phyloP scores from a whole-genome alignment of 2,888 invertebrate genomes.

The Platerodrilus igneus region DNA sequence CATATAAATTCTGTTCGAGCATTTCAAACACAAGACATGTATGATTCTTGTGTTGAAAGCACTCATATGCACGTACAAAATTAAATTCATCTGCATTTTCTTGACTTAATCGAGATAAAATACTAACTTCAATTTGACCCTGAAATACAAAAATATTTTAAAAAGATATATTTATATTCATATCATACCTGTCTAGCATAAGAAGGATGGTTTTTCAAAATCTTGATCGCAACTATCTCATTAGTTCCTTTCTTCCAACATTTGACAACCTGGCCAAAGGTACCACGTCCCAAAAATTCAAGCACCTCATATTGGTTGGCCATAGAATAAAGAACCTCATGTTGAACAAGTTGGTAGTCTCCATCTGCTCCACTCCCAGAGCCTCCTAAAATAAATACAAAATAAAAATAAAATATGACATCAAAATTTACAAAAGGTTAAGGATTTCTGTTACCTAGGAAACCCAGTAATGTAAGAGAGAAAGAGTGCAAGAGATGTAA shows the following conservation, averaged over 20 bases:
- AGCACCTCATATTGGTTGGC: conserved; percentile 94
- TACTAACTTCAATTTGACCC: conserved; percentile 99
- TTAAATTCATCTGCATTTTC: conserved; percentile 99
- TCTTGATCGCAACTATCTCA: conserved; percentile 99
- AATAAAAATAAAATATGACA: too few relatives aligned
- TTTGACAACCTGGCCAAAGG: conserved; percentile 99
- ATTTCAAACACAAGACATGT: conserved; percentile 99
- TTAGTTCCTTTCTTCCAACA: conserved; percentile 99
- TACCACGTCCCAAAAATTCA: conserved; percentile 98
- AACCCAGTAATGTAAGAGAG: too few relatives aligned
- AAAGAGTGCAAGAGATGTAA: too few relatives aligned
- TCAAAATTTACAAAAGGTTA: too few relatives aligned
- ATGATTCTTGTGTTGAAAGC: conserved; percentile 99
- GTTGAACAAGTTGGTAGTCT: conserved; percentile 97
- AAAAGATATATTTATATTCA: background rate
- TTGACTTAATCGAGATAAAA: conserved; percentile 86
- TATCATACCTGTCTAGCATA: conserved; percentile 83
- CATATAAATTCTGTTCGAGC: conserved; percentile 99
- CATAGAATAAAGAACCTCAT: conserved; percentile 96
- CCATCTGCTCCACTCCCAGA: conserved; percentile 88
- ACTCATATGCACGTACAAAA: conserved; percentile 99
- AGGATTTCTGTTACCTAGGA: too few relatives aligned
- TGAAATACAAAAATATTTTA: conserved; percentile 23
- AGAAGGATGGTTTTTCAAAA: conserved; percentile 99
- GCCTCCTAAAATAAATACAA: conserved; percentile 53